Evolutionary conservation across 2,888 invertebrate species (phyloP).

Genomic region (Chironomus riparius): DNA sequence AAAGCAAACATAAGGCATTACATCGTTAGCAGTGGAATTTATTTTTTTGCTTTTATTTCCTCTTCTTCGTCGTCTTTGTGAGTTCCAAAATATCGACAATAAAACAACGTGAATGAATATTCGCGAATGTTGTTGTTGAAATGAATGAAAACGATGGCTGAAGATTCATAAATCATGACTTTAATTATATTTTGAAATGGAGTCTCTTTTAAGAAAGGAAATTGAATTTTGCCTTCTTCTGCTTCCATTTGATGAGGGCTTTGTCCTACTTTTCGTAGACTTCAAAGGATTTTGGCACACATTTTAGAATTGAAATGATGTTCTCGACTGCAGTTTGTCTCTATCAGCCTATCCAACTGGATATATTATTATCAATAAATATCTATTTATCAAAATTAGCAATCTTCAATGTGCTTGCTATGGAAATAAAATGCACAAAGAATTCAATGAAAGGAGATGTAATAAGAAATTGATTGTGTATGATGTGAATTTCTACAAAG

Average conservation of each 20-base stretch:
- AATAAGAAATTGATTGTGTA: no score
- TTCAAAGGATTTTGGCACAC: background rate
- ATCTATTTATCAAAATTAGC: no score
- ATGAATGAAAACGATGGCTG: background rate
- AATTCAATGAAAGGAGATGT: no score
- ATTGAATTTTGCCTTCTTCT: background rate
- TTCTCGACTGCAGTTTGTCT: no score
- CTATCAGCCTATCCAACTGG: no score
- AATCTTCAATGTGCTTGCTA: no score
- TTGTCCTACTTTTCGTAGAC: background rate
- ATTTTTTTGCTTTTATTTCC: background rate
- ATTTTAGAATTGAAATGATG: no score
- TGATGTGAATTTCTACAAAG: no score
- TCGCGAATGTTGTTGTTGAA: background rate
- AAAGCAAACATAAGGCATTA: slow-evolving; percentile 4
- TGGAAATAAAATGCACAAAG: no score
- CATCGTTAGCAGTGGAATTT: background rate
- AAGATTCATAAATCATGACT: slow-evolving; percentile 1
- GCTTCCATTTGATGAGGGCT: background rate
- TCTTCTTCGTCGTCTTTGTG: background rate
- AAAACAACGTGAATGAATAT: background rate
- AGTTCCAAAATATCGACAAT: background rate
- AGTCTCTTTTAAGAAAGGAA: background rate
- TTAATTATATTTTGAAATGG: slow-evolving; percentile 2
- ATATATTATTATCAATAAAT: no score